These are phyloP conservation scores for Crypturellus undulatus DNA, from an alignment of 2,113 vertebrate species.

Conservation along the genomic window DNA sequence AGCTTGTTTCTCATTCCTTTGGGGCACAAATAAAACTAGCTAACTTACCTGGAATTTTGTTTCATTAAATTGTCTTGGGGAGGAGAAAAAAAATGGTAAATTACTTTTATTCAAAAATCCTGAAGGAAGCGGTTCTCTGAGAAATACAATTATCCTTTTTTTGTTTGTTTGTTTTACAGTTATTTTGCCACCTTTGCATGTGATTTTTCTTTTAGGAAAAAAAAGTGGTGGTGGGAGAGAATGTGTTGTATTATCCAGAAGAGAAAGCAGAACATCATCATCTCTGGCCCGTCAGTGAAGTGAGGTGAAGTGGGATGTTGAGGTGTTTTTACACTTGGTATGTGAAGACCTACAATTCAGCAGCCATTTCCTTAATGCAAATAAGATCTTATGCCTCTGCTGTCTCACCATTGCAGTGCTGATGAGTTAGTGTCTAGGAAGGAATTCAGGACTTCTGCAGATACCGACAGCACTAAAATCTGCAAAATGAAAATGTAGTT, in stretches of 20 bases:
- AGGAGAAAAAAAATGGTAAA: neutral
- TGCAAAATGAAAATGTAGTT: neutral
- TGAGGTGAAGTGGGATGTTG: neutral
- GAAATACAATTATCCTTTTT: neutral
- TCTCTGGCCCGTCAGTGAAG: fast-evolving
- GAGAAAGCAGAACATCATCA: neutral
- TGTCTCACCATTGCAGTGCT: neutral
- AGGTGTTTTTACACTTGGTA: neutral
- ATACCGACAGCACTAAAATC: neutral
- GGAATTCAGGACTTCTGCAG: neutral
- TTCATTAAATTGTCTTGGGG: fast-evolving
- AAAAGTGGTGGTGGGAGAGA: neutral
- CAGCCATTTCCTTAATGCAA: neutral
- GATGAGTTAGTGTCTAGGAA: neutral
- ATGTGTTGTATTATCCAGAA: neutral
- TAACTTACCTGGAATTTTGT: neutral
- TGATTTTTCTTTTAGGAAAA: neutral
- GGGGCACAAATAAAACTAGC: neutral
- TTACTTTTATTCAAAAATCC: neutral
- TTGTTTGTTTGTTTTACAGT: neutral
- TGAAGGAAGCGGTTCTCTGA: neutral
- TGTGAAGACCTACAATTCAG: neutral
- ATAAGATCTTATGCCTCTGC: neutral
- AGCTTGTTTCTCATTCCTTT: neutral
- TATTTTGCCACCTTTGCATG: neutral